Conservation (phyloP, 2,888 invertebrate species). For the Augochlorella aurata region DNA sequence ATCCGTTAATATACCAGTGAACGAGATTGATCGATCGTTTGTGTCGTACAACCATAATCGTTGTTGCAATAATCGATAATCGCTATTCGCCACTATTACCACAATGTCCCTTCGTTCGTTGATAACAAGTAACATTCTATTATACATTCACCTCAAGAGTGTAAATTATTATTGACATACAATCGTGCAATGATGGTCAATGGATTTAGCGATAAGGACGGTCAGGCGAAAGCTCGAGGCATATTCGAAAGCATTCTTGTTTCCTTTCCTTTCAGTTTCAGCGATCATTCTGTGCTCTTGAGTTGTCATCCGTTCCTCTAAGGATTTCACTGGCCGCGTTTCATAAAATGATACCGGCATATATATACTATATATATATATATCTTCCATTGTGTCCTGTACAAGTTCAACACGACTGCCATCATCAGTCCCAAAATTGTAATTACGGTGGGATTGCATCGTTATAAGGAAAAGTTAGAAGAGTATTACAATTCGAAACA, state of each 20-base stretch:
- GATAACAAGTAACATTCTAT: slow-evolving; percentile 40
- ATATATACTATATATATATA: slow-evolving; percentile 33
- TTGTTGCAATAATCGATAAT: slow-evolving; percentile 24
- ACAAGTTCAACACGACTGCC: slow-evolving; percentile 70
- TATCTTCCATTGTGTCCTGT: slow-evolving; percentile 67
- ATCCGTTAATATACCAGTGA: slow-evolving; percentile 42
- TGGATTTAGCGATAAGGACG: slow-evolving; percentile 36
- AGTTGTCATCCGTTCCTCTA: slow-evolving; percentile 24
- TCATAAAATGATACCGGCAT: slow-evolving; percentile 57
- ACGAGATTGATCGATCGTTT: slow-evolving; percentile 25
- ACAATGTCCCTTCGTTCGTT: slow-evolving; percentile 14
- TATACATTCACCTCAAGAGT: slow-evolving; percentile 32
- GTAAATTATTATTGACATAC: slow-evolving; percentile 33
- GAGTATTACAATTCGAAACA: slow-evolving; percentile 33
- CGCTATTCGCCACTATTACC: slow-evolving; percentile 13
- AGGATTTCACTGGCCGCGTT: slow-evolving; percentile 60
- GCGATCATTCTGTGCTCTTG: slow-evolving; percentile 25
- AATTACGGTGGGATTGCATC: slow-evolving; percentile 46
- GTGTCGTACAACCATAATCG: slow-evolving; percentile 27
- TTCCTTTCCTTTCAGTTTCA: slow-evolving; percentile 7
- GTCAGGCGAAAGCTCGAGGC: slow-evolving; percentile 30
- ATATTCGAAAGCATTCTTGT: slow-evolving; percentile 27
- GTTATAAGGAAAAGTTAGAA: slow-evolving; percentile 30
- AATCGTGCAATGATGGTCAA: slow-evolving; percentile 27
- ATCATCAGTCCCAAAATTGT: slow-evolving; percentile 44